These are phyloP conservation scores for Copsychus sechellarum DNA, from an alignment of 2,113 vertebrate genomes.

Conservation along the genomic window DNA sequence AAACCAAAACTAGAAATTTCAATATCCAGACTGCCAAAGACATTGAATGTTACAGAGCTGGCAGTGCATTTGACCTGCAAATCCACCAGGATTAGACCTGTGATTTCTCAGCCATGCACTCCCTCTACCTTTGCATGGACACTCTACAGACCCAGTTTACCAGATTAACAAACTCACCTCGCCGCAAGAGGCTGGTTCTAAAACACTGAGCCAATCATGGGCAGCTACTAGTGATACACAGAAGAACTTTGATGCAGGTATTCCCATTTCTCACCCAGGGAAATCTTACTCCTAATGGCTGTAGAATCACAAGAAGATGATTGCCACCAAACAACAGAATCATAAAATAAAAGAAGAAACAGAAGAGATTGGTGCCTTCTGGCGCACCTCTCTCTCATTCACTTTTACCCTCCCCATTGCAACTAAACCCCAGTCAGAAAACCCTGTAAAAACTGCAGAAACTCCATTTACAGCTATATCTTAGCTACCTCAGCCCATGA, in stretches of 20 bases:
- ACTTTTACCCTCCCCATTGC: not conserved
- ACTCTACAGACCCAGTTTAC: constrained; percentile 21
- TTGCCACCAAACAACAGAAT: not conserved
- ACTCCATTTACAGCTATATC: not conserved
- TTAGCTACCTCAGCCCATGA: not conserved
- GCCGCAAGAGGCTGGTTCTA: not conserved
- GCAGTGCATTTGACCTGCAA: not conserved
- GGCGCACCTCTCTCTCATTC: not conserved
- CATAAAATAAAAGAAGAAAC: not conserved
- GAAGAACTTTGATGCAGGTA: not conserved
- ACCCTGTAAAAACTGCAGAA: not conserved
- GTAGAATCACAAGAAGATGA: not conserved
- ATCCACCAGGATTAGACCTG: not conserved
- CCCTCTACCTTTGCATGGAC: not conserved
- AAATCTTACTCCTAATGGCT: not conserved
- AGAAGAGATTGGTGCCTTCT: not conserved
- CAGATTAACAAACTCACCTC: constrained; percentile 14
- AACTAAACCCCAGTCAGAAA: not conserved
- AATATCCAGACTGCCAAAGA: not conserved
- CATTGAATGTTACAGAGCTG: not conserved
- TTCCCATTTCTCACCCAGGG: not conserved
- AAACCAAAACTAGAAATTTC: not conserved
- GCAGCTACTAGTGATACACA: not conserved
- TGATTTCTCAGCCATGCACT: not conserved
- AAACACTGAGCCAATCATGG: not conserved